phyloP scores from a whole-genome alignment of 2,113 vertebrate species.

The Lagopus leucura region DNA sequence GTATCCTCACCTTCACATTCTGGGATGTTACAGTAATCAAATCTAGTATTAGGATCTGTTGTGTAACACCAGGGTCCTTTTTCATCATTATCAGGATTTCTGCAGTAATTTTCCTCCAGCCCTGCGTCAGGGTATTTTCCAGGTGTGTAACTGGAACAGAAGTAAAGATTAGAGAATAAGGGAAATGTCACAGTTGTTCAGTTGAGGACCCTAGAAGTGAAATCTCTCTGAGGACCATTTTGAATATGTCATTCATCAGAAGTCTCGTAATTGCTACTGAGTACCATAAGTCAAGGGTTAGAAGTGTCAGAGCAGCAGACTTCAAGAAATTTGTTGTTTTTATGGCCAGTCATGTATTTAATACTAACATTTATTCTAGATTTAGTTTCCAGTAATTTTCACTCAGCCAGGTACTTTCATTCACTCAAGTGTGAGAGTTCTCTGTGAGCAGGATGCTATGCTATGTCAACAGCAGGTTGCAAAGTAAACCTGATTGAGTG shows the following conservation, averaged over 20 bases:
- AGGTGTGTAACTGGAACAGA: conserved; percentile 69
- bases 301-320: not conserved
- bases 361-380: not conserved
- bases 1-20: conserved; percentile 81
- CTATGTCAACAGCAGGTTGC: not conserved
- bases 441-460: not conserved
- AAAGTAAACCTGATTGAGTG: not conserved
- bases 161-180: not conserved
- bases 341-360: not conserved
- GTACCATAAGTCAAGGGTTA: not conserved
- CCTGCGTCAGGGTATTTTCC: conserved; percentile 28
- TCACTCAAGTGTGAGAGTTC: not conserved
- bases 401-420: not conserved
- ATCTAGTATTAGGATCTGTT: conserved; percentile 79
- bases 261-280: not conserved
- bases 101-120: conserved; percentile 91
- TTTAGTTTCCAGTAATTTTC: not conserved
- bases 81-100: conserved; percentile 88
- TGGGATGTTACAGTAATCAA: conserved; percentile 88
- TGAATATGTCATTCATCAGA: not conserved
- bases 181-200: not conserved
- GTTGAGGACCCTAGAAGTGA: not conserved
- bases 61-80: conserved; percentile 95
- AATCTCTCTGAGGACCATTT: not conserved
- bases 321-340: not conserved